Conservation (phyloP, 2,888 invertebrate genomes). For the Copidosoma aretas region DNA sequence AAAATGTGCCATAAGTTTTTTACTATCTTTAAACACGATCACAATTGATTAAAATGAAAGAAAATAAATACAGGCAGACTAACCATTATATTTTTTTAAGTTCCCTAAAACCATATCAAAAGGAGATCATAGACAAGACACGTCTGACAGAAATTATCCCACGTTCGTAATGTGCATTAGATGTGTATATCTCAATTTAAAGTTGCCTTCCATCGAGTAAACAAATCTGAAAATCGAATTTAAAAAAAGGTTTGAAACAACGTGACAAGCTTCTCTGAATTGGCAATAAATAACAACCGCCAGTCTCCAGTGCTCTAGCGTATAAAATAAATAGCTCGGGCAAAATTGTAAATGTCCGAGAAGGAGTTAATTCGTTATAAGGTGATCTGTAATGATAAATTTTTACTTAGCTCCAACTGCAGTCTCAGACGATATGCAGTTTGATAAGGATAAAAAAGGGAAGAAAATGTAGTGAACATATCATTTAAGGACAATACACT, state of each 20-base stretch:
- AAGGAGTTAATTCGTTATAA: constrained; percentile 52
- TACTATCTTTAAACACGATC: constrained; percentile 13
- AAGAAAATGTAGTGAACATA: constrained; percentile 61
- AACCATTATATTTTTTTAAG: constrained; percentile 16
- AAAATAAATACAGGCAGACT: not conserved
- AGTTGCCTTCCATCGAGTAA: constrained; percentile 27
- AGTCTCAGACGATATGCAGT: constrained; percentile 20
- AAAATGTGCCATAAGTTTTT: constrained; percentile 36
- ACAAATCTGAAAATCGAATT: constrained; percentile 9
- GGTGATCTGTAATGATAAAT: constrained; percentile 25
- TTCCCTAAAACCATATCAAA: constrained; percentile 38
- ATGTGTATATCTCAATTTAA: constrained; percentile 10
- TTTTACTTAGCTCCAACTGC: constrained; percentile 43
- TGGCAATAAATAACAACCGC: not conserved
- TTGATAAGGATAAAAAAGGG: constrained; percentile 6
- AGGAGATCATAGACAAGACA: constrained; percentile 15
- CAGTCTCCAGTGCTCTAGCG: constrained; percentile 53
- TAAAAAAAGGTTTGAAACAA: constrained; percentile 19
- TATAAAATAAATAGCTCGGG: constrained; percentile 40
- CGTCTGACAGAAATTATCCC: constrained; percentile 18
- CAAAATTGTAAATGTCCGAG: constrained; percentile 41
- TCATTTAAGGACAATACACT: constrained; percentile 63
- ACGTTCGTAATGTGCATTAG: constrained; percentile 14
- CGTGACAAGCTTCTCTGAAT: not conserved
- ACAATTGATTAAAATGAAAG: not conserved